Base-by-base conservation (phyloP, 92 coral and sea anemone genomes). In the Zoanthus sansibaricus region DNA sequence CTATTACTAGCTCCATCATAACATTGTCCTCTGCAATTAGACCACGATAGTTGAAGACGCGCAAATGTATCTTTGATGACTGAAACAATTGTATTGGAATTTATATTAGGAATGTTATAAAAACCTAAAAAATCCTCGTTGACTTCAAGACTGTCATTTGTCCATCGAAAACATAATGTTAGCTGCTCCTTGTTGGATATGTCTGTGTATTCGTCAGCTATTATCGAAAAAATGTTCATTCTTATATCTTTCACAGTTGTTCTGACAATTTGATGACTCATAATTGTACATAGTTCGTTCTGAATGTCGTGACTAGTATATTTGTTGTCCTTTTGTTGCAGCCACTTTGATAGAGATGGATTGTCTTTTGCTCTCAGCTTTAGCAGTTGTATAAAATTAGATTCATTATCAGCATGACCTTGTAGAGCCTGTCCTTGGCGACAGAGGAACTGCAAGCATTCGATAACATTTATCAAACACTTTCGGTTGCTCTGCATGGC, bases 201-300 rank as follows among this genome's bases (percentile, higher is more conserved):
- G 77, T 92, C 87, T 32, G 92, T 92, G 56, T 89, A 92, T 77
- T 92, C 95, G 72, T 92, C 92, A 77, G 83, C 78, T 52, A 92
- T 89, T 66, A 92, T 73, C 48, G 95, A 84, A 77, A 88, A 91
- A 88, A 88, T 3, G 58, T 30, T 32, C 76, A 44, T 42, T 68
- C 91, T 11, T 59, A 74, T 62, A 46, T 51, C 21, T 75, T 68
- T 20, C 64, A 71, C 75, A 71, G 56, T 78, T 6, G 76, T 77
- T 76, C 82, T 85, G 67, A 58, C 54, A 30, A 87, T 77, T 47
- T 88, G 87, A 66, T 82, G 74, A 5, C 87, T 90, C 89, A 86
- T 89, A 73, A 89, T 86, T 0, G 88, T 12, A 17, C 89, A 89
- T 6, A 86, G 47, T 89, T 92, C 89, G 59, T 91, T 91, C 88